Conservation (phyloP, 2,888 invertebrate genomes). For the Rugalucina vietnamica region DNA sequence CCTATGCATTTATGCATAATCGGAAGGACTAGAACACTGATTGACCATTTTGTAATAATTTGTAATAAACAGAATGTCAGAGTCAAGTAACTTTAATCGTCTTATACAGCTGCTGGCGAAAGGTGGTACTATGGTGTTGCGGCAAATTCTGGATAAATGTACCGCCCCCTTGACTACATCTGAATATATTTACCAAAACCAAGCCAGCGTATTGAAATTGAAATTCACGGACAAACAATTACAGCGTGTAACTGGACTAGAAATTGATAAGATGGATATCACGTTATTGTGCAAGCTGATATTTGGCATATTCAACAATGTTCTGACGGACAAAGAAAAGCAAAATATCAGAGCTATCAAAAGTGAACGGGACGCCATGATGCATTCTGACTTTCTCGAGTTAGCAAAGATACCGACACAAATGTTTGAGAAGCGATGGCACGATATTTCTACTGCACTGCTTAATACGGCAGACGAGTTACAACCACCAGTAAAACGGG, state of each 20-base stretch:
- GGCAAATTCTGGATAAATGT: background rate
- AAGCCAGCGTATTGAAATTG: background rate
- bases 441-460: background rate
- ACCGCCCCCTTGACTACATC: background rate
- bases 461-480: background rate
- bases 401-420: background rate
- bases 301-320: background rate
- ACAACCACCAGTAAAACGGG: background rate
- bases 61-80: background rate
- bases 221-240: background rate
- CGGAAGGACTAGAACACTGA: no score
- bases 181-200: background rate
- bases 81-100: background rate
- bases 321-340: background rate
- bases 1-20: no score
- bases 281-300: background rate
- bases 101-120: background rate
- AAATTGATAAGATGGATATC: background rate
- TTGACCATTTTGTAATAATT: no score
- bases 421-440: background rate
- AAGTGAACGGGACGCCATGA: background rate
- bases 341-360: background rate
- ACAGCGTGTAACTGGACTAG: background rate
- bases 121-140: background rate
- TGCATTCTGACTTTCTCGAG: background rate